phyloP scores from a whole-genome alignment of 1,140 invertebrate species.

The Apolygus lucorum region DNA sequence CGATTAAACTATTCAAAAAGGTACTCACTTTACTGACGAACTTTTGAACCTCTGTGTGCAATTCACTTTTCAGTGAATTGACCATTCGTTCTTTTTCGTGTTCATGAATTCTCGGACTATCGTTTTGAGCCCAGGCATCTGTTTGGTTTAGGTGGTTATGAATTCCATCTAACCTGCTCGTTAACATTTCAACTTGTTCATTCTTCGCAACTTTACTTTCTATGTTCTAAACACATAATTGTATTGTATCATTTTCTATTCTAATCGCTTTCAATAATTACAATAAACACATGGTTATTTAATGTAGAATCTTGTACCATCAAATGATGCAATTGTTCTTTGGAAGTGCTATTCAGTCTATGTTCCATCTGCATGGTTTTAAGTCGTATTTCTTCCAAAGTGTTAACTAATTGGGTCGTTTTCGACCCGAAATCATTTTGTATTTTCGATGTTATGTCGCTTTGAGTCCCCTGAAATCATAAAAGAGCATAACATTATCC shows the following conservation, averaged over 20 bases:
- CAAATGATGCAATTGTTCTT: not conserved
- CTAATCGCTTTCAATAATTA: conserved; percentile 11
- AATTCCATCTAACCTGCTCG: conserved; percentile 14
- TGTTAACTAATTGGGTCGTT: not conserved
- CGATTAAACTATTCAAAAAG: no score
- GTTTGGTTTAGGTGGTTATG: conserved; percentile 18
- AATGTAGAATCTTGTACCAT: not conserved
- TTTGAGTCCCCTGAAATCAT: not conserved
- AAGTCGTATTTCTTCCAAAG: not conserved
- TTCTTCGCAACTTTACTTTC: conserved; percentile 10
- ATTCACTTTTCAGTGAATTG: conserved; percentile 16
- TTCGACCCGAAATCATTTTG: conserved; percentile 1
- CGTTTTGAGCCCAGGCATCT: conserved; percentile 20
- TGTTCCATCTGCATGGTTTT: not conserved
- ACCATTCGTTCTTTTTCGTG: conserved; percentile 8
- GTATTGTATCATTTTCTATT: not conserved
- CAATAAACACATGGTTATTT: not conserved
- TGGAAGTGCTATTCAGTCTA: not conserved
- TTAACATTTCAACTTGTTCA: conserved; percentile 11
- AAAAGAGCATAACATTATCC: not conserved
- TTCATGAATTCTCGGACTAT: conserved; percentile 18
- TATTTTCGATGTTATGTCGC: not conserved
- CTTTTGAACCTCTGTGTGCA: conserved; percentile 23
- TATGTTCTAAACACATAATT: conserved; percentile 6
- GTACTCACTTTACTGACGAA: conserved; percentile 25